These are phyloP conservation scores for Corella eumyota DNA, from an alignment of 23 tunicate species.

Conservation along the genomic window DNA sequence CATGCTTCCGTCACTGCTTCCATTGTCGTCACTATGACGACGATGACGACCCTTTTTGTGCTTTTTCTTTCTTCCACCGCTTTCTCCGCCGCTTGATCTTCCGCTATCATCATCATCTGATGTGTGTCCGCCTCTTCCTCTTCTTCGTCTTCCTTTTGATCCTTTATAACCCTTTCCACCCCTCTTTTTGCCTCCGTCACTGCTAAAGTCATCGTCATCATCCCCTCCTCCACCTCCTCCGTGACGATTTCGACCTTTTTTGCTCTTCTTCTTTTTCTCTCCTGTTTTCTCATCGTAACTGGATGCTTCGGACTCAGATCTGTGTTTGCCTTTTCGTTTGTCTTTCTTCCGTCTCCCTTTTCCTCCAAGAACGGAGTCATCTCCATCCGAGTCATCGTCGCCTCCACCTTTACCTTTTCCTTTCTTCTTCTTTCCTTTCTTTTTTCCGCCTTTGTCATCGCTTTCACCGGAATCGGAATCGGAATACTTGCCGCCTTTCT, in stretches of 20 bases:
- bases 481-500: constrained; percentile 26
- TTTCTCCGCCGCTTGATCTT: too few relatives aligned
- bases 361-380: constrained; percentile 5
- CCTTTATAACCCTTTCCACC: too few relatives aligned
- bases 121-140: too few relatives aligned
- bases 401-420: constrained; percentile 8
- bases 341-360: constrained; percentile 7
- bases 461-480: constrained; percentile 23
- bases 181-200: constrained; percentile 3
- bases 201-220: constrained; percentile 10
- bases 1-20: constrained; percentile 3
- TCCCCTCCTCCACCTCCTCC: constrained; percentile 7
- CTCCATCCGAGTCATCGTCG: constrained; percentile 17
- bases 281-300: constrained; percentile 10
- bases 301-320: constrained; percentile 7
- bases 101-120: constrained; percentile 8
- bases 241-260: constrained; percentile 24
- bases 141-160: too few relatives aligned
- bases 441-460: constrained; percentile 17
- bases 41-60: constrained; percentile 12
- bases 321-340: constrained; percentile 5
- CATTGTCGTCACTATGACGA: constrained; percentile 15
- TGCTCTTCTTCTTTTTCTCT: constrained; percentile 17
- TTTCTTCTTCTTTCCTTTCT: constrained; percentile 8
- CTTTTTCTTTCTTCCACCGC: neutral